phyloP scores from a whole-genome alignment of 2,113 vertebrate species.

The Muscicapa adusta region DNA sequence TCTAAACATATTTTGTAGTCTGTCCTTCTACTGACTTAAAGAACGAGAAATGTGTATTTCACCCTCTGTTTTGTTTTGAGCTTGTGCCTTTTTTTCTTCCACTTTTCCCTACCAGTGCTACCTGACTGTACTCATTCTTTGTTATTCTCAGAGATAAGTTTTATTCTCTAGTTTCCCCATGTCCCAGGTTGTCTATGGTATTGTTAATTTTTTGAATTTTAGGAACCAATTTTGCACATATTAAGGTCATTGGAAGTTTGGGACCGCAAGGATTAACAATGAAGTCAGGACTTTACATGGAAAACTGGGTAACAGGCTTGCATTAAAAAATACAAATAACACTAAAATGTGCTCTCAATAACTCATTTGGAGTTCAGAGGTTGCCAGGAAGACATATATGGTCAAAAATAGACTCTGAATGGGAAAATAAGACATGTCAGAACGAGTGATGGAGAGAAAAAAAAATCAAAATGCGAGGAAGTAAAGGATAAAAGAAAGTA shows the following conservation, averaged over 20 bases:
- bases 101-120: not conserved
- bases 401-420: not conserved
- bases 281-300: not conserved
- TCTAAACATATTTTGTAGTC: not conserved
- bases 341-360: not conserved
- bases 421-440: not conserved
- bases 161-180: not conserved
- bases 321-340: not conserved
- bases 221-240: not conserved
- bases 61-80: not conserved
- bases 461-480: not conserved
- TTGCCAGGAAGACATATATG: not conserved
- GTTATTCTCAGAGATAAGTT: not conserved
- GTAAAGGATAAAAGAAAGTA: not conserved
- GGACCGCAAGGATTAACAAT: not conserved
- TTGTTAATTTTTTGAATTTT: not conserved
- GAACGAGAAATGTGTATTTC: not conserved
- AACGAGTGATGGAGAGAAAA: not conserved
- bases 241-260: not conserved
- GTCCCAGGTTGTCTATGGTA: not conserved
- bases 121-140: not conserved
- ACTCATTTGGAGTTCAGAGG: not conserved
- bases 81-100: not conserved
- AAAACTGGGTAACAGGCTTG: not conserved
- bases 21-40: not conserved